Base-by-base conservation (phyloP, 2,797 vertebrate species). In the Telmatherina bonti region DNA sequence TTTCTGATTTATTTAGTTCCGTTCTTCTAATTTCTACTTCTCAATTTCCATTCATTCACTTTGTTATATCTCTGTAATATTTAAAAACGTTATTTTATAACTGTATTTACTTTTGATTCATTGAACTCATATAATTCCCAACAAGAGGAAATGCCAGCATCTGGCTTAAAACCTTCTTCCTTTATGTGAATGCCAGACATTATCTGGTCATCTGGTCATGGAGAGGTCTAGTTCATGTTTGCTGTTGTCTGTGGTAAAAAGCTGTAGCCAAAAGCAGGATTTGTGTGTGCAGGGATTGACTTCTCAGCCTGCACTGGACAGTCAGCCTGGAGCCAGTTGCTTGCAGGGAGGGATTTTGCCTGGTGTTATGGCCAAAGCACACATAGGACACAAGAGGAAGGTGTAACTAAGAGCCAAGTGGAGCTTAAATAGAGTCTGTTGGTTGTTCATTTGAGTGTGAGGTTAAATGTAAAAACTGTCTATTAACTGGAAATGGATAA, bases 171-270 rank as follows among this genome's bases (percentile, higher is more conserved):
- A 49, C 29, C 18, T 15, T 27, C 27, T 45, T 20, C 41, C 41
- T 61, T 45, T 41, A 26, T 45, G 59, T 29, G 27, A 33, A 15
- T 49, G 5, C 60, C 60, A 49, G 20, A 12, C 11, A 49, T 29
- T 43, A 60, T 43, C 24, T 43, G 58, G 38, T 24, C 29, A 49
- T 49, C 43, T 62, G 60, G 43, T 62, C 27, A 49, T 47, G 43
- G 59, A 45, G 38, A 30, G 26, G 52, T 54, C 52, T 29, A 53
- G 26, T 54, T 54, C 43, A 62, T 31, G 22, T 33, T n/a, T 47
- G 27, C 29, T 47, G 26, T 45, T 29, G 27, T 61, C 59, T 43
- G 12, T 20, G 27, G 27, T 30, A 30, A 45, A 45, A 61, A 45
- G 13, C 24, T 43, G 16, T 29, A 18, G 8, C 58, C 38, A 61